These are phyloP conservation scores for Rhegmatorhina hoffmannsi DNA, from an alignment of 2,113 vertebrate species.

Conservation along the genomic window DNA sequence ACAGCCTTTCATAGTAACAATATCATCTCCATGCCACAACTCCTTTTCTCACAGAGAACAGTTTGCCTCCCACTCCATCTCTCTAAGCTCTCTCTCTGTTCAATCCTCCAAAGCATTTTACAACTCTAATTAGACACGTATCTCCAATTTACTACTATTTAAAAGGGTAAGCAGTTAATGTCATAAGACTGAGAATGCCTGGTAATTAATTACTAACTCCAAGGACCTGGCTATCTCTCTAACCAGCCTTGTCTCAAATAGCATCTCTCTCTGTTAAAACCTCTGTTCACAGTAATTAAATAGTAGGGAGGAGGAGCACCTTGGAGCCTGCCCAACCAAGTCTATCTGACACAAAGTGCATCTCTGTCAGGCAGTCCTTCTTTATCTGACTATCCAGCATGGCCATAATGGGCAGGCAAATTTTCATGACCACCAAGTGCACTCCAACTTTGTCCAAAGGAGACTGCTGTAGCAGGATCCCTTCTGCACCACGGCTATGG, in stretches of 20 bases:
- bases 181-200: slow-evolving; percentile 70
- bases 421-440: background rate
- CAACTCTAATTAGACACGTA: slow-evolving; percentile 77
- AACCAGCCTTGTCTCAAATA: slow-evolving; percentile 67
- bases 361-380: background rate
- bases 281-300: slow-evolving; percentile 71
- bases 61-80: slow-evolving; percentile 38
- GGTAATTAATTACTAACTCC: slow-evolving; percentile 80
- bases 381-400: background rate
- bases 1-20: background rate
- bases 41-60: slow-evolving; percentile 31
- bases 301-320: slow-evolving; percentile 34
- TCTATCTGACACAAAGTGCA: background rate
- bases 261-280: slow-evolving; percentile 65
- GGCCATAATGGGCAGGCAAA: background rate
- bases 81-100: slow-evolving; percentile 57
- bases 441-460: background rate
- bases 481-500: background rate
- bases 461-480: background rate
- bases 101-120: slow-evolving; percentile 71
- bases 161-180: slow-evolving; percentile 79
- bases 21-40: slow-evolving; percentile 4
- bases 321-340: slow-evolving; percentile 27
- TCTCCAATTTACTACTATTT: slow-evolving; percentile 78
- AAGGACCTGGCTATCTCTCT: slow-evolving; percentile 72